Conservation (phyloP, 2,888 invertebrate genomes). For the Heteromyza rotundicornis region DNA sequence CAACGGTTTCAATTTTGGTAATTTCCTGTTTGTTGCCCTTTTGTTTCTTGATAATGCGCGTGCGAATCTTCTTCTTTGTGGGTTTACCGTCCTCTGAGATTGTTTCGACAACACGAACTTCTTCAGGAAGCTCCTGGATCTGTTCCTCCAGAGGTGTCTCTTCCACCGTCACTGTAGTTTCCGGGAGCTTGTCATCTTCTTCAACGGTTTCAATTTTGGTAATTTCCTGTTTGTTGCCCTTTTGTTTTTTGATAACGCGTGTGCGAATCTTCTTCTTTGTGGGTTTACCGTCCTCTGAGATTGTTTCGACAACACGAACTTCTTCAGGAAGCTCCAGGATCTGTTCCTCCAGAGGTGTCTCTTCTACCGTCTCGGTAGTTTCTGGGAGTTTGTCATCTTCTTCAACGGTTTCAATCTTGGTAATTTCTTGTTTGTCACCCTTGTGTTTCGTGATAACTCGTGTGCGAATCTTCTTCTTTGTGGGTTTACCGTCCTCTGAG, state of each 20-base stretch:
- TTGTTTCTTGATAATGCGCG: conserved; percentile 16
- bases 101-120: conserved; percentile 14
- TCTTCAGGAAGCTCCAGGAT: conserved; percentile 18
- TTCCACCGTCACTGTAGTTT: conserved; percentile 17
- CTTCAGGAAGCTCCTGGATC: conserved; percentile 13
- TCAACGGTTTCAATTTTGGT: conserved; percentile 22
- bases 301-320: conserved; percentile 16
- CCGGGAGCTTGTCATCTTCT: conserved; percentile 18
- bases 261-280: conserved; percentile 18
- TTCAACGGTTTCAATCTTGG: conserved; percentile 21
- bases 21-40: conserved; percentile 19
- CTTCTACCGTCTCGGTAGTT: conserved; percentile 17
- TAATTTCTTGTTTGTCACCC: conserved; percentile 21
- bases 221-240: conserved; percentile 19
- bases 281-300: conserved; percentile 17
- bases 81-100: conserved; percentile 17
- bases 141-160: conserved; percentile 15
- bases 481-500: conserved; percentile 18
- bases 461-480: conserved; percentile 17
- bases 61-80: conserved; percentile 15
- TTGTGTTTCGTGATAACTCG: conserved; percentile 20
- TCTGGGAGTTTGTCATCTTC: conserved; percentile 20
- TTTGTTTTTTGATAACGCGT: conserved; percentile 19
- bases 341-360: conserved; percentile 16
- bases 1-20: conserved; percentile 19